Evolutionary conservation across 2,113 vertebrate species (phyloP).

Genomic region (Tyto alba): DNA sequence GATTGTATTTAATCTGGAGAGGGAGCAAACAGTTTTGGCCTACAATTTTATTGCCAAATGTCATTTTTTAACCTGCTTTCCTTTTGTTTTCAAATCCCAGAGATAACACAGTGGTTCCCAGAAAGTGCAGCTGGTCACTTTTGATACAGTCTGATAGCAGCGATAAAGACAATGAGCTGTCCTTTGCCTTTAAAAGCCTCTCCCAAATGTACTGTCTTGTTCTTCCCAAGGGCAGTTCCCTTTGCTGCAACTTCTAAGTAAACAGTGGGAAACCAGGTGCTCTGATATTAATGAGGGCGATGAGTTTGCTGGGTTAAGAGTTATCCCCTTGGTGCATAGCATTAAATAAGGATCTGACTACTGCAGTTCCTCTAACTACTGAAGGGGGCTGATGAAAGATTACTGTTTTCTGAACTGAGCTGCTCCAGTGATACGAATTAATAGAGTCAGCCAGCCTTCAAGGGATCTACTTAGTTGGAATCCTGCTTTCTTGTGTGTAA

Average conservation of each 20-base stretch:
- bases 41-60: background rate
- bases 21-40: background rate
- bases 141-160: background rate
- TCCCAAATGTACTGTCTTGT: background rate
- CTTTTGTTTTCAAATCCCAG: slow-evolving; percentile 9
- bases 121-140: background rate
- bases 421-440: background rate
- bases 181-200: background rate
- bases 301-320: background rate
- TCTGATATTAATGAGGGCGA: background rate
- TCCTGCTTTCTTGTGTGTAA: background rate
- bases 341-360: background rate
- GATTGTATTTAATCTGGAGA: slow-evolving; percentile 11
- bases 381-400: background rate
- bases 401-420: background rate
- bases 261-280: background rate
- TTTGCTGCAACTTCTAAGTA: background rate
- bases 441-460: background rate
- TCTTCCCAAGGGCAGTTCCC: background rate
- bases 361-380: background rate
- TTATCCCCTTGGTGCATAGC: background rate
- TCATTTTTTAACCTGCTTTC: background rate
- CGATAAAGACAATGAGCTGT: slow-evolving; percentile 1
- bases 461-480: background rate
- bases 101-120: background rate